These are phyloP conservation scores for Apodemus speciosus DNA, from an alignment of 2,113 vertebrate genomes.

Conservation along the genomic window DNA sequence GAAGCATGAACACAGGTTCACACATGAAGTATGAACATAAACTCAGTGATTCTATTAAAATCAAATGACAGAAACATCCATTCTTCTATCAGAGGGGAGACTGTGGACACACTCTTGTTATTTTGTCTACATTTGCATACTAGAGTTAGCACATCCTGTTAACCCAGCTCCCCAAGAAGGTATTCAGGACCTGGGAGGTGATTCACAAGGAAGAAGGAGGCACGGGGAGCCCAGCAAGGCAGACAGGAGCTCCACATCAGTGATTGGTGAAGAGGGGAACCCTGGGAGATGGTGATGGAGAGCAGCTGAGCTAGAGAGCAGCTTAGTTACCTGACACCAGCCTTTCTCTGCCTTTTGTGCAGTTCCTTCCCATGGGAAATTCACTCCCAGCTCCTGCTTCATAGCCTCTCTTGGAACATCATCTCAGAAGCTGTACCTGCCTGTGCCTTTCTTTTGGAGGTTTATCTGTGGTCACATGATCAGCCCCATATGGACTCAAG, in stretches of 20 bases:
- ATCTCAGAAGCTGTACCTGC: neutral
- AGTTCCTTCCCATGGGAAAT: neutral
- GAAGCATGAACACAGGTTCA: no score
- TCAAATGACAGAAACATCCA: neutral
- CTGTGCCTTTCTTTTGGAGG: rapidly evolving
- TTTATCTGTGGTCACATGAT: rapidly evolving
- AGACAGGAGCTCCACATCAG: neutral
- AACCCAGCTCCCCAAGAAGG: no score
- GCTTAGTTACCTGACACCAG: neutral
- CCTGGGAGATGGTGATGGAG: neutral
- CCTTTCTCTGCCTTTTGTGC: neutral
- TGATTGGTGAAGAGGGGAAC: neutral
- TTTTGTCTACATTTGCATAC: neutral
- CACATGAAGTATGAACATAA: neutral
- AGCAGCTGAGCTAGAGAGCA: neutral
- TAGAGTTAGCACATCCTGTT: neutral
- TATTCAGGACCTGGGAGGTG: rapidly evolving
- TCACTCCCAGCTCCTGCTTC: neutral
- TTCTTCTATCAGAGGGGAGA: rapidly evolving
- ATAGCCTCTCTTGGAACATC: rapidly evolving
- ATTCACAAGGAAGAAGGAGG: neutral
- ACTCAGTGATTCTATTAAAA: neutral
- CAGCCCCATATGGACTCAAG: rapidly evolving
- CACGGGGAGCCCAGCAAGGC: no score
- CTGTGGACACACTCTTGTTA: neutral